Evolutionary conservation across 2,797 vertebrate species (phyloP).

Genomic region (Avahi laniger): DNA sequence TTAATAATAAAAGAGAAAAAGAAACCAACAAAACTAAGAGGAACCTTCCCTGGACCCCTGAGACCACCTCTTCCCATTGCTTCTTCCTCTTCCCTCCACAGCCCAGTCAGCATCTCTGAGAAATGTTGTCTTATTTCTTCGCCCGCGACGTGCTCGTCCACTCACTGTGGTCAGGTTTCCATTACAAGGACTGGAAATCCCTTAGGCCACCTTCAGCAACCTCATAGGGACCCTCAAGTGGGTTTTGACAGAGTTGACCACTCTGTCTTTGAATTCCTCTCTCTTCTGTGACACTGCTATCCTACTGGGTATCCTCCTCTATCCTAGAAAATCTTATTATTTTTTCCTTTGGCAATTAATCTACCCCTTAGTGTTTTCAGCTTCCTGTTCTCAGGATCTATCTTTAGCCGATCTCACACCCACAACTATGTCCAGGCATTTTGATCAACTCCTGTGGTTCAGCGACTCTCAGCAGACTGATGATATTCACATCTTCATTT

Average conservation of each 20-base stretch:
- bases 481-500: background rate
- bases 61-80: background rate
- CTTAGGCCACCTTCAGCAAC: background rate
- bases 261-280: background rate
- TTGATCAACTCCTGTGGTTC: background rate
- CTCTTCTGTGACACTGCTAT: background rate
- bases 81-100: background rate
- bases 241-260: background rate
- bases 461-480: background rate
- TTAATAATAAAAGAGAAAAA: background rate
- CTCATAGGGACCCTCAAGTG: background rate
- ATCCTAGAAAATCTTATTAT: background rate
- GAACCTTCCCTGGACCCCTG: background rate
- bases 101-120: background rate
- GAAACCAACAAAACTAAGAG: background rate
- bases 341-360: background rate
- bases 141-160: fast-evolving
- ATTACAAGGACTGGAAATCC: too few species aligned
- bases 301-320: background rate
- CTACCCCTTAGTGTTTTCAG: background rate
- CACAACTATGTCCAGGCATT: background rate
- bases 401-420: background rate
- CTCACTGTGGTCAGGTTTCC: background rate
- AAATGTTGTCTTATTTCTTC: background rate
- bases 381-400: background rate